Percentiles rank a stretch among this genome's conserved stretches.
phyloP scores from a whole-genome alignment of 2,113 vertebrate species.

The Heterotis niloticus region DNA sequence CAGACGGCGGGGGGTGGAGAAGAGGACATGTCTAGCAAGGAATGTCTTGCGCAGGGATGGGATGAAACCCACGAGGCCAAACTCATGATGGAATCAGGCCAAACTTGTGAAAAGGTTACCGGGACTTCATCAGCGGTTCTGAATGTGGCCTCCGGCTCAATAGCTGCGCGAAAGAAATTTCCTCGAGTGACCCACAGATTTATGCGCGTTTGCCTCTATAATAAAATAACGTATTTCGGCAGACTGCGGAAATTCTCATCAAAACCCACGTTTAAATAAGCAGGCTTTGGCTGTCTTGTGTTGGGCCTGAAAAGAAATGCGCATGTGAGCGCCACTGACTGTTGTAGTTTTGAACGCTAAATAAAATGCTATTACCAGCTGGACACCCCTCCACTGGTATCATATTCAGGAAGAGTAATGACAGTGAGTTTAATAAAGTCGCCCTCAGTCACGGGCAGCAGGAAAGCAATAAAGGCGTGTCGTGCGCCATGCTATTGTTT shows the following conservation, averaged over 20 bases:
- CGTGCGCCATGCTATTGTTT: slow-evolving; percentile 39
- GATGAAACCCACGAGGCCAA: neutral
- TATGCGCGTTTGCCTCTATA: neutral
- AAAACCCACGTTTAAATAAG: neutral
- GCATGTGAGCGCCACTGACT: neutral
- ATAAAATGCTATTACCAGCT: neutral
- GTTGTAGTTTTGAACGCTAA: neutral
- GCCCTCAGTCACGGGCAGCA: slow-evolving; percentile 46
- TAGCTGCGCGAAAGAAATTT: slow-evolving; percentile 18
- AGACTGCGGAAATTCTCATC: neutral
- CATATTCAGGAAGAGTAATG: slow-evolving; percentile 36
- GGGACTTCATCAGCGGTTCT: slow-evolving; percentile 40
- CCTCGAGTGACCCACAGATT: slow-evolving; percentile 4
- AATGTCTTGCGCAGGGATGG: neutral
- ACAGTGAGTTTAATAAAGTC: slow-evolving; percentile 46
- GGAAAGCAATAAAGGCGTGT: slow-evolving; percentile 33
- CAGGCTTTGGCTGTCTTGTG: neutral
- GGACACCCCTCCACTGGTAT: slow-evolving; percentile 36
- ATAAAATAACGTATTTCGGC: neutral
- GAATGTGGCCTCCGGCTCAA: slow-evolving; percentile 17
- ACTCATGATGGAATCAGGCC: slow-evolving; percentile 28
- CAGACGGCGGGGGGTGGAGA: neutral
- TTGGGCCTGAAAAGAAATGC: neutral
- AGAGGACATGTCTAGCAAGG: slow-evolving; percentile 16
- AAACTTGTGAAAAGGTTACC: slow-evolving; percentile 42